Percentiles rank a stretch among this genome's conserved stretches.
Evolutionary conservation across 1,140 invertebrate genomes (phyloP).

Genomic region (Micrasema longulum): DNA sequence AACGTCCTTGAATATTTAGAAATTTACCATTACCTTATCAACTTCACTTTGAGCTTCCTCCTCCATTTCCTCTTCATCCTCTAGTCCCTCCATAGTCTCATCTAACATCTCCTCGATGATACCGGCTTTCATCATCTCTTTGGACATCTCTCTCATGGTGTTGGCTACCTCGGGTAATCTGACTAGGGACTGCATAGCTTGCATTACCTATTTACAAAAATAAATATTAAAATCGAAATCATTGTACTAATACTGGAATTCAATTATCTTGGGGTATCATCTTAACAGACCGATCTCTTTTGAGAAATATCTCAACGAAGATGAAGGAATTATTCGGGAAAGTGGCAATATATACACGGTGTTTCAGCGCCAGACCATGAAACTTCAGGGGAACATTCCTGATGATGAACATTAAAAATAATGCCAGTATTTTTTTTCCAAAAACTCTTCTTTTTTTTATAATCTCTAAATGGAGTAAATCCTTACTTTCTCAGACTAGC

Average conservation of each 20-base stretch:
- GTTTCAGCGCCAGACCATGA: not conserved
- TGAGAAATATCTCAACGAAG: not conserved
- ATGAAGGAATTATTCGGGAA: no score
- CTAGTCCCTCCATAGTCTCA: constrained; percentile 93
- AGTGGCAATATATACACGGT: not conserved
- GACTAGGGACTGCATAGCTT: constrained; percentile 93
- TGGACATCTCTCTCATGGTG: constrained; percentile 97
- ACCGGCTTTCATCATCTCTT: constrained; percentile 99
- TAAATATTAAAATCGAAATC: not conserved
- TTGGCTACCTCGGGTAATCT: constrained; percentile 92
- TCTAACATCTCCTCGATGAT: constrained; percentile 99
- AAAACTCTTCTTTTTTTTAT: no score
- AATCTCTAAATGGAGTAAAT: no score
- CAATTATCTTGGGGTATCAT: not conserved
- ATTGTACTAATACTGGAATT: no score
- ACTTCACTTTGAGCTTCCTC: constrained; percentile 94
- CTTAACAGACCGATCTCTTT: not conserved
- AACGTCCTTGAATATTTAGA: no score
- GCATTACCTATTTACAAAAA: constrained; percentile 78
- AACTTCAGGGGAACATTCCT: no score
- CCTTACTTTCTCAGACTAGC: no score
- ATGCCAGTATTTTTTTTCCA: no score
- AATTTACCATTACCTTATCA: constrained; percentile 86
- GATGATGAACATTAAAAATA: not conserved
- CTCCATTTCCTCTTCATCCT: constrained; percentile 91